A percentile compares a stretch with the other conserved stretches of the same genome.
Evolutionary conservation across 2,797 vertebrate genomes (phyloP).

Genomic region (Molossus alvarezi): DNA sequence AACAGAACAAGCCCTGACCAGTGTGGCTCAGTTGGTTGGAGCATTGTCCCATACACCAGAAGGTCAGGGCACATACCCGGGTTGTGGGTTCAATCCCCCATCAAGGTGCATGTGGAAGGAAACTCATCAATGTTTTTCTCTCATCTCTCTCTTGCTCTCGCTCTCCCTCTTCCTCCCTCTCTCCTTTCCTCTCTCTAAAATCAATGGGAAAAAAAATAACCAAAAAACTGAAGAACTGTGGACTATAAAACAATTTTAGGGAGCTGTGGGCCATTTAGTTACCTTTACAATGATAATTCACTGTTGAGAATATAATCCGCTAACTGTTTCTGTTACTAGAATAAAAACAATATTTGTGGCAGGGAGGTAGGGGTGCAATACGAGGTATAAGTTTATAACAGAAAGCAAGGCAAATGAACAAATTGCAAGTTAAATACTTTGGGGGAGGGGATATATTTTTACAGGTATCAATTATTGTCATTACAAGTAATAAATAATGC

Average conservation of each 20-base stretch:
- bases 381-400: conserved; percentile 65
- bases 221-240: conserved; percentile 79
- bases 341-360: not conserved
- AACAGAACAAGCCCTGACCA: conserved; percentile 27
- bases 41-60: not conserved
- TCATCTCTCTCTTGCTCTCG: not conserved
- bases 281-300: conserved; percentile 76
- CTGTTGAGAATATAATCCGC: conserved; percentile 78
- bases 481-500: conserved; percentile 88
- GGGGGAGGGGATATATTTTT: conserved; percentile 85
- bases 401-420: conserved; percentile 80
- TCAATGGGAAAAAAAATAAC: conserved; percentile 46
- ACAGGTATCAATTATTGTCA: conserved; percentile 84
- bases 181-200: not conserved
- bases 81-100: not conserved
- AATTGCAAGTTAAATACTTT: conserved; percentile 86
- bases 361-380: not conserved
- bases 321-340: conserved; percentile 84
- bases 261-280: conserved; percentile 70
- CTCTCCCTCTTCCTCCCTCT: not conserved
- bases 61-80: not conserved
- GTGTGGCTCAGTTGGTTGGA: not conserved
- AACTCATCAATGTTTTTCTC: not conserved
- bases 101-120: not conserved
- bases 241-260: conserved; percentile 84